Evolutionary conservation across 2,888 invertebrate genomes (phyloP), one percentile per base, ranked within the genome.

Genomic region (Cotesia congregata): DNA sequence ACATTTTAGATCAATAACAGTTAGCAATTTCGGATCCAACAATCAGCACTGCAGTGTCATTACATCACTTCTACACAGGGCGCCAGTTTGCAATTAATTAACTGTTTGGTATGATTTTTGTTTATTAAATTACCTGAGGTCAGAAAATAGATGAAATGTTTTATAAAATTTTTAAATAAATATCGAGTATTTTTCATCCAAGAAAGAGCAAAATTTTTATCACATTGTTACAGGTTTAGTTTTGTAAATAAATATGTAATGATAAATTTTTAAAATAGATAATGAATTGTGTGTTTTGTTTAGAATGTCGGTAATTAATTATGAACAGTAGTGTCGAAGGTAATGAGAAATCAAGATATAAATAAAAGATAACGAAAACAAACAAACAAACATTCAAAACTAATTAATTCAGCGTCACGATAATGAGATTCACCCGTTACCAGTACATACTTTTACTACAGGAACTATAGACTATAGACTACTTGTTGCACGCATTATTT

Each of bases 361-460:
- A n/a, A 40, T 9, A 38, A 71, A 39, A 38, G n/a, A 61, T 61
- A 41, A 15, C 6, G 9, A 61, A 39, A 39, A 38, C 60, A 39
- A 9, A 38, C 60, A 39, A 9, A 7, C 50, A 73, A 73, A 67
- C 65, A 38, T 73, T 73, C 65, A 73, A 73, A 73, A 39, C 15
- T 73, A 73, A 73, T 73, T 73, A 73, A 73, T 73, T 73, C 73
- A 17, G 41, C 65, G 65, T 62, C 72, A 39, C 65, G 50, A 67
- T 59, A 67, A 65, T 30, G 12, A 50, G 6, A 50, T 50, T 12
- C 50, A 50, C 12, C 12, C 3, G 50, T 50, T 50, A 50, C 50
- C 7, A 50, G 50, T 50, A 50, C 50, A 50, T 50, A 50, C 50
- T 50, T 50, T 50, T 50, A 50, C 50, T 12, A 30, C 30, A 30